Evolutionary conservation across 2,113 vertebrate species (phyloP).

Genomic region (Gopherus flavomarginatus): DNA sequence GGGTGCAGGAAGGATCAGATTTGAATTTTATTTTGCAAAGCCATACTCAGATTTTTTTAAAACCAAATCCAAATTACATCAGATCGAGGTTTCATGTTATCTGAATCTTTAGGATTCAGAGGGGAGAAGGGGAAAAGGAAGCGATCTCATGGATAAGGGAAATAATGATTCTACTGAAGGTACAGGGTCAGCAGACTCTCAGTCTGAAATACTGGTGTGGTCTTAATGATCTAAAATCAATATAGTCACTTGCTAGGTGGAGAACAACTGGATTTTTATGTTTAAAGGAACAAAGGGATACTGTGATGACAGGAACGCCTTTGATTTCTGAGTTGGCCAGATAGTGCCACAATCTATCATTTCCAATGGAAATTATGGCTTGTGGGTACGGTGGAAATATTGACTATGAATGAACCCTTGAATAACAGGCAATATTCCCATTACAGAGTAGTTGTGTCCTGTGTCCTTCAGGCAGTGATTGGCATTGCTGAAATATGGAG

Average conservation of each 20-base stretch:
- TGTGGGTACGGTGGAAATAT: neutral
- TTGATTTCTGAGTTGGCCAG: neutral
- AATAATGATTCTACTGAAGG: neutral
- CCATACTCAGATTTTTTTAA: neutral
- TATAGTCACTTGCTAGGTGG: neutral
- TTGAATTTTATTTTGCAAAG: neutral
- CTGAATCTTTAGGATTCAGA: neutral
- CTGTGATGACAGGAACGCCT: neutral
- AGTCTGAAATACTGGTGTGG: neutral
- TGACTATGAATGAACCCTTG: neutral
- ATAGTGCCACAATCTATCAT: neutral
- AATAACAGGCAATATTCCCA: neutral
- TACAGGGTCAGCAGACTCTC: neutral
- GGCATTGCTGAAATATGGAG: neutral
- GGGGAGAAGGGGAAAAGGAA: neutral
- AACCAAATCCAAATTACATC: neutral
- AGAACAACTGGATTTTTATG: neutral
- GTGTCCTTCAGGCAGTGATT: neutral
- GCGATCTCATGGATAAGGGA: neutral
- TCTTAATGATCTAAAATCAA: neutral
- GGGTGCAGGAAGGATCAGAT: neutral
- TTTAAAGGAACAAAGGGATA: neutral
- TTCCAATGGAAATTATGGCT: neutral
- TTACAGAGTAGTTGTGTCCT: neutral
- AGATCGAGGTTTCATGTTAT: neutral